phyloP scores from a whole-genome alignment of 2,113 vertebrate species.

The Myotis yumanensis region DNA sequence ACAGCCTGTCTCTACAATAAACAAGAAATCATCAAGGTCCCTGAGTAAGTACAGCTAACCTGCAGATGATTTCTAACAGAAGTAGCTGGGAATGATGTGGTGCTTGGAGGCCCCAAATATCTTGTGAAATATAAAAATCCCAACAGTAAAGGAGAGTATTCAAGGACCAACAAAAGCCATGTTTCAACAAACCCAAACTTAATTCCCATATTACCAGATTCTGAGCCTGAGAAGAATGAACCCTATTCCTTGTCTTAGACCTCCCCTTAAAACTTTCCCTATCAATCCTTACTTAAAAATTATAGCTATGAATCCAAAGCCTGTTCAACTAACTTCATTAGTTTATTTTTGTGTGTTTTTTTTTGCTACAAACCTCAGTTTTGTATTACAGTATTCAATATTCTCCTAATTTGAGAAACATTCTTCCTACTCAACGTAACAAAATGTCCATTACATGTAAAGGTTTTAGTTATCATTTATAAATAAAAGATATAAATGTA shows the following conservation, averaged over 20 bases:
- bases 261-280: not conserved
- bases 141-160: not conserved
- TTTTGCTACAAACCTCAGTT: not conserved
- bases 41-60: not conserved
- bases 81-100: not conserved
- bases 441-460: not conserved
- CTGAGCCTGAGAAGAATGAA: not conserved
- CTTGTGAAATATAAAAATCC: not conserved
- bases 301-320: not conserved
- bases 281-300: not conserved
- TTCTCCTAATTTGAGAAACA: slow-evolving; percentile 7
- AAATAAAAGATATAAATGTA: not conserved
- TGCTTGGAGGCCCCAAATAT: not conserved
- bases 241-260: not conserved
- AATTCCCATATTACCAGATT: not conserved
- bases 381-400: not conserved
- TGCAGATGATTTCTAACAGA: not conserved
- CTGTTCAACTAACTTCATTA: not conserved
- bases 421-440: not conserved
- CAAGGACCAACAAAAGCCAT: not conserved
- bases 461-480: not conserved
- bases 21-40: not conserved
- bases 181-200: not conserved
- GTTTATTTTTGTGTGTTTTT: not conserved
- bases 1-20: not conserved